Conservation (phyloP, 2,113 vertebrate genomes). For the Pangasianodon gigas region DNA sequence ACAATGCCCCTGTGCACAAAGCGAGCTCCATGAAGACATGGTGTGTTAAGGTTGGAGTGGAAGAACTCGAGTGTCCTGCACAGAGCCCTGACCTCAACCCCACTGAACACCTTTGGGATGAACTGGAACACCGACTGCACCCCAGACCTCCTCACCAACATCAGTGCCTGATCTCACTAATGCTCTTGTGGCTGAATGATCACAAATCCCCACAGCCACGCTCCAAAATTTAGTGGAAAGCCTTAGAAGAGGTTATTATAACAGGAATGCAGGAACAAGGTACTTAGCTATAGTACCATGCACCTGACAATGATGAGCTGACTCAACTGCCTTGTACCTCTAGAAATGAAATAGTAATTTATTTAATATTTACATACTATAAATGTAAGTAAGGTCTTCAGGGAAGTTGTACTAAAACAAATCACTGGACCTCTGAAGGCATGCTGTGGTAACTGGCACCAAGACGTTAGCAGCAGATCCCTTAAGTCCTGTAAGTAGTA, state of each 20-base stretch:
- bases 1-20: neutral
- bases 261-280: too few relatives aligned
- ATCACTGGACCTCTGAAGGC: too few relatives aligned
- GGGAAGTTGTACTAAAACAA: too few relatives aligned
- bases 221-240: neutral
- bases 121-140: neutral
- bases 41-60: neutral
- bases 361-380: too few relatives aligned
- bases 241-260: neutral
- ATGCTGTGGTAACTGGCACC: too few relatives aligned
- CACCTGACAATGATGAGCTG: neutral
- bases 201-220: neutral
- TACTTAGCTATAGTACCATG: neutral
- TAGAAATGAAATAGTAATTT: neutral
- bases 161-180: neutral
- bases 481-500: too few relatives aligned
- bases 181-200: neutral
- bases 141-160: neutral
- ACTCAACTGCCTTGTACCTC: neutral
- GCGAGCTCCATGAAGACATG: neutral
- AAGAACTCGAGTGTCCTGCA: neutral
- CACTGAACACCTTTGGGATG: neutral
- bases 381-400: too few relatives aligned
- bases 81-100: neutral
- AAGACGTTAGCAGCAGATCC: too few relatives aligned